These are phyloP conservation scores for Trachelus tabidus DNA, from an alignment of 2,888 invertebrate genomes.

Conservation along the genomic window DNA sequence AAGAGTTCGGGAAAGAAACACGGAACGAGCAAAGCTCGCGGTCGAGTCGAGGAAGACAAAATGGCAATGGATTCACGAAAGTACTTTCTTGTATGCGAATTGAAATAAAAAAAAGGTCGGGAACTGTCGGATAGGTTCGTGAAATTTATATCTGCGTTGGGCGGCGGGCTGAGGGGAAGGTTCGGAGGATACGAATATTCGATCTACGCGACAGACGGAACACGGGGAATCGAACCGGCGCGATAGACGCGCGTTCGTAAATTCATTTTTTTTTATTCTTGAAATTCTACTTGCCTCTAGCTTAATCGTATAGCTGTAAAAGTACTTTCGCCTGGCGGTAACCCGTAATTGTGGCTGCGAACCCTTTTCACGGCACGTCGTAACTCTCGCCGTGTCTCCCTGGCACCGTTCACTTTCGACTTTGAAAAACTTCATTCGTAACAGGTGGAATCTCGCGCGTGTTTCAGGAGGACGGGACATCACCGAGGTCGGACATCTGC, in stretches of 20 bases:
- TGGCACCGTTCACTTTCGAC: not conserved
- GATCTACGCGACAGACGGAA: not conserved
- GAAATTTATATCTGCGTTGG: not conserved
- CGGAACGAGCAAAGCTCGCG: not conserved
- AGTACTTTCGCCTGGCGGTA: not conserved
- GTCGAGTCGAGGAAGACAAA: not conserved
- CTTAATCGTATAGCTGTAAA: not conserved
- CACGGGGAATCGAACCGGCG: not conserved
- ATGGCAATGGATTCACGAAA: not conserved
- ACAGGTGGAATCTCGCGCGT: constrained; percentile 4
- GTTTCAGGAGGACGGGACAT: constrained; percentile 59
- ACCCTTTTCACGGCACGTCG: not conserved
- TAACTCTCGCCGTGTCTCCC: not conserved
- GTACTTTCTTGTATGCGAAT: not conserved
- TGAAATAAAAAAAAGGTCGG: not conserved
- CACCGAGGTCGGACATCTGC: constrained; percentile 60
- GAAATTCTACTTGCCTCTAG: not conserved
- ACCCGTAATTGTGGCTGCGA: not conserved
- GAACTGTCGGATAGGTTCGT: not conserved
- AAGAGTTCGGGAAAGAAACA: not conserved
- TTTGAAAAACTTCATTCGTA: not conserved
- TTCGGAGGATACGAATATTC: not conserved
- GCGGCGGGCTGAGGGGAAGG: not conserved
- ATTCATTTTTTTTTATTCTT: not conserved
- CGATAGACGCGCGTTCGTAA: not conserved